Evolutionary conservation across 2,888 invertebrate genomes (phyloP).

Genomic region (Celastrina argiolus): DNA sequence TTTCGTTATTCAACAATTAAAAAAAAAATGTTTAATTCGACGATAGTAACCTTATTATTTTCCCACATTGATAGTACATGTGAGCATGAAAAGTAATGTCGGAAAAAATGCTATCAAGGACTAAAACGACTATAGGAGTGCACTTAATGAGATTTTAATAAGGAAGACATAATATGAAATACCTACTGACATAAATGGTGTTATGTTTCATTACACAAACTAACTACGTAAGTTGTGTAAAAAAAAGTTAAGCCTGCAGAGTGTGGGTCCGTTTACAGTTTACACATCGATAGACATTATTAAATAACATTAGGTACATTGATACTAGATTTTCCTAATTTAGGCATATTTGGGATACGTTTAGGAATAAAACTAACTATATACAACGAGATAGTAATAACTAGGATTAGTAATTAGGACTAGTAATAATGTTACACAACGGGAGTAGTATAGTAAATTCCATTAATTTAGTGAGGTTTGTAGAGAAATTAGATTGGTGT

Average conservation of each 20-base stretch:
- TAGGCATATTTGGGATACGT: conserved; percentile 32
- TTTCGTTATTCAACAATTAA: no score
- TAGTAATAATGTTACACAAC: background rate
- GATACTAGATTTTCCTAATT: conserved; percentile 30
- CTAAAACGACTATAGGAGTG: no score
- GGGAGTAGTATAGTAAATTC: no score
- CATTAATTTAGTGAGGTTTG: background rate
- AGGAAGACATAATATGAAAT: background rate
- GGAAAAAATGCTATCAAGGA: no score
- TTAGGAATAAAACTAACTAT: conserved; percentile 25
- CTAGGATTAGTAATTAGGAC: conserved; percentile 18
- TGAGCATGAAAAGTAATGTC: no score
- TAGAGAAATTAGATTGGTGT: background rate
- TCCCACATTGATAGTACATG: no score
- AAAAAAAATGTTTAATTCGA: no score
- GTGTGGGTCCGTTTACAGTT: conserved; percentile 9
- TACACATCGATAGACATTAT: conserved; percentile 14
- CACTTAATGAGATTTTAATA: background rate
- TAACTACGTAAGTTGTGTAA: background rate
- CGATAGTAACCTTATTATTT: no score
- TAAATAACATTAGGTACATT: conserved; percentile 24
- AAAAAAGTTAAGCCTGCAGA: background rate
- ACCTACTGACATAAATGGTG: background rate
- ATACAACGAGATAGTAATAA: conserved; percentile 29
- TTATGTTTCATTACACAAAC: background rate